phyloP scores from a whole-genome alignment of 2,797 vertebrate species.

The Lagorchestes hirsutus region DNA sequence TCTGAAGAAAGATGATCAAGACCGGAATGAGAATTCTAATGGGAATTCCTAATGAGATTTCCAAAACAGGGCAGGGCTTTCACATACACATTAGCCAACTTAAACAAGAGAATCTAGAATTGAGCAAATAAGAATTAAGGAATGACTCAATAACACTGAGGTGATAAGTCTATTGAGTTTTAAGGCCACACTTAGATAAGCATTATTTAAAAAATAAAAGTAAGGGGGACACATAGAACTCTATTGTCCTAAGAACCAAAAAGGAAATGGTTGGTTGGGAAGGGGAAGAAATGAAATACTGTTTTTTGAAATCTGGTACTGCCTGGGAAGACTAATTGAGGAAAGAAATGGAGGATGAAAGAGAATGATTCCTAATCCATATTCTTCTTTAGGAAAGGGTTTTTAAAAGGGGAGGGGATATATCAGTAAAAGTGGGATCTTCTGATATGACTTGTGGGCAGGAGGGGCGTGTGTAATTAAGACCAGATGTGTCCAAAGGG shows the following conservation, averaged over 20 bases:
- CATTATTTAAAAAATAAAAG: background rate
- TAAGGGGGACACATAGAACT: background rate
- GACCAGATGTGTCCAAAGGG: background rate
- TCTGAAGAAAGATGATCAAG: background rate
- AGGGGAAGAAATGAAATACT: background rate
- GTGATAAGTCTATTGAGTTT: background rate
- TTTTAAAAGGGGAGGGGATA: background rate
- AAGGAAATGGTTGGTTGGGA: background rate
- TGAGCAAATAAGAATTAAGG: background rate
- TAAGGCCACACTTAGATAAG: background rate
- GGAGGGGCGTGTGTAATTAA: background rate
- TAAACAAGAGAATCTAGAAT: background rate
- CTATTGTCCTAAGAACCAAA: background rate
- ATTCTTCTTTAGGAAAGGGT: background rate
- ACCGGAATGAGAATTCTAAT: background rate
- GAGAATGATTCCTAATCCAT: background rate
- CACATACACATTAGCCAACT: background rate
- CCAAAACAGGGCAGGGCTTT: background rate
- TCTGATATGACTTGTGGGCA: background rate
- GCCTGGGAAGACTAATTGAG: background rate
- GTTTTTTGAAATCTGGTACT: background rate
- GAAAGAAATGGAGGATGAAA: background rate
- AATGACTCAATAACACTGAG: background rate
- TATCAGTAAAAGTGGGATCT: background rate
- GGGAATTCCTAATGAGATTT: background rate